Evolutionary conservation across 2,888 invertebrate species (phyloP).

Genomic region (Ditylenchus weischeri): DNA sequence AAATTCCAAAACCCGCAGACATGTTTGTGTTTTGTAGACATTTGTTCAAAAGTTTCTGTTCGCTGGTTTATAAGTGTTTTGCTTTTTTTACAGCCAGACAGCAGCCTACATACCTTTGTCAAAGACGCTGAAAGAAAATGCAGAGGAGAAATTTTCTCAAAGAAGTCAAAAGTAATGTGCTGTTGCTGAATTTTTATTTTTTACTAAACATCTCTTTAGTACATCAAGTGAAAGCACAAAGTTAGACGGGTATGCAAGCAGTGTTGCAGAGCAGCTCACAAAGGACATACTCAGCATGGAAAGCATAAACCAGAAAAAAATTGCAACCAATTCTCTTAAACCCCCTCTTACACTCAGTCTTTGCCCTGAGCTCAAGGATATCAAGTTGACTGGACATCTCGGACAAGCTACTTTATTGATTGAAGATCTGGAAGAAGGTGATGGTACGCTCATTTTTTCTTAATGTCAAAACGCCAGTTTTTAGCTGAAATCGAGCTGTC

Average conservation of each 20-base stretch:
- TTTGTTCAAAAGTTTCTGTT: too few species aligned
- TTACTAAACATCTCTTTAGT: not conserved
- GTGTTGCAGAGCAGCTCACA: slow-evolving; percentile 1
- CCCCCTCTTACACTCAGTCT: not conserved
- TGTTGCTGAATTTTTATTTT: too few species aligned
- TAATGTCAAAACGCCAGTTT: too few species aligned
- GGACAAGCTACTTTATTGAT: slow-evolving; percentile 52
- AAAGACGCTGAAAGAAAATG: too few species aligned
- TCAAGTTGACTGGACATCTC: slow-evolving; percentile 25
- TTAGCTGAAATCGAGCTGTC: too few species aligned
- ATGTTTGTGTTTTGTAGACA: too few species aligned
- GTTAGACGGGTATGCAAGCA: not conserved
- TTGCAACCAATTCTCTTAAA: not conserved
- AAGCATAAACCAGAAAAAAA: not conserved
- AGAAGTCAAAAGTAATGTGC: too few species aligned
- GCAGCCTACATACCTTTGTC: too few species aligned
- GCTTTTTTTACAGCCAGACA: too few species aligned
- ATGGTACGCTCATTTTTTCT: slow-evolving; percentile 15
- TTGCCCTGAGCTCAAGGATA: slow-evolving; percentile 22
- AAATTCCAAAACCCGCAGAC: too few species aligned
- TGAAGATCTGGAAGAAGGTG: slow-evolving; percentile 48
- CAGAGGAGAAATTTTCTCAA: too few species aligned
- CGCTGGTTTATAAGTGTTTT: too few species aligned
- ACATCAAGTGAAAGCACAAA: not conserved
- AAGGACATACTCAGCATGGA: slow-evolving; percentile 8